Evolutionary conservation across 2,113 vertebrate species (phyloP), one percentile per base, ranked within the genome.

Genomic region (Pygoscelis antarcticus): DNA sequence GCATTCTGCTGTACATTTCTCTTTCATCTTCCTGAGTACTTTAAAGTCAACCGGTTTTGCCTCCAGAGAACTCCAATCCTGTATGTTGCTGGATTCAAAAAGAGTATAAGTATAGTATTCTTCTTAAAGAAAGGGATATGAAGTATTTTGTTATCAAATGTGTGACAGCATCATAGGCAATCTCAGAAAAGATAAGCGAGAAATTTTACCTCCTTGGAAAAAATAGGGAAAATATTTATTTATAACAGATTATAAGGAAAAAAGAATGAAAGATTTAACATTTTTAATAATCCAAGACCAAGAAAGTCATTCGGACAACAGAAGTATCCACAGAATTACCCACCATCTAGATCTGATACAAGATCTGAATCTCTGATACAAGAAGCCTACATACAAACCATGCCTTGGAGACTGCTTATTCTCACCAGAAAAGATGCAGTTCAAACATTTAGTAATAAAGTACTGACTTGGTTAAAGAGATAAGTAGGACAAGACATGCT

Each of bases 31-130:
- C 29, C 7, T 30, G 16, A 68, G 13, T n/a, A 68, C 11, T 40
- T 90, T 44, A 46, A 46, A 58, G 14, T 25, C 17, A 76, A 69
- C 4, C 13, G 61, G 14, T 14, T 64, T 76, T 90, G 3, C 44
- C 23, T 46, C 27, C 58, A 34, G 76, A 55, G 32, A 76, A 8
- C 34, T 38, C 34, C 11, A 54, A 1, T 15, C 13, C 71, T 58
- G 26, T 52, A 27, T 36, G 14, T 14, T 36, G 2, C 46, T 42
- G 29, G 47, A 92, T 46, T 8, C 11, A 69, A n/a, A 87, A 34
- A 27, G 12, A 30, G 8, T 12, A 0, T 2, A 12, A 57, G 11
- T 54, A 27, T 8, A 40, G 8, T 3, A 6, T 10, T 61, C 15
- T 55, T 34, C 40, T 83, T 38, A 36, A 60, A 84, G 7, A 55